Base-by-base conservation (phyloP, 2,888 invertebrate genomes). In the Nomada fabriciana region DNA sequence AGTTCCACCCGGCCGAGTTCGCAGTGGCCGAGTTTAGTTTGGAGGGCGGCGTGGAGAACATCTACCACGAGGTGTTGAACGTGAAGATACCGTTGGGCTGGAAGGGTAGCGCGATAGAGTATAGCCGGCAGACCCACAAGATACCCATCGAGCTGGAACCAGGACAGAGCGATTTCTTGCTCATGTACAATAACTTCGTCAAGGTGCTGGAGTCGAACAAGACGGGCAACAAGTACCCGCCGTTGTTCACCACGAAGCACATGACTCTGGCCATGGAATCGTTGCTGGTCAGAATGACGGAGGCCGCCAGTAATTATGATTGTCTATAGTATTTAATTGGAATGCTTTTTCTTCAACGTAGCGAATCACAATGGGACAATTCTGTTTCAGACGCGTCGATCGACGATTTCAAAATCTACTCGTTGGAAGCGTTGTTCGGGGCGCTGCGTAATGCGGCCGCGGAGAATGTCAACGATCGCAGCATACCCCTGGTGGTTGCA, bases 1-100 rank as follows among this genome's bases (percentile, higher is more conserved):
- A 86, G 20, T 95, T 94, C 86, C 91, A 93, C 20, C 95, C 95
- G 0, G 95, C 95, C 0, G 95, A 95, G 90, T 92, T 95, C 59
- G 94, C 95, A 0, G 82, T 95, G 0, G 92, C 93, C 18, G 92
- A 94, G 83, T 95, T 94, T 86, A 94, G 94, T 0, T 82, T 95
- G 0, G 86, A 92, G 60, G 85, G 94, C 2, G 95, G 95, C 0
- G 89, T 94, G 0, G 88, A 82, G 9, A 83, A 90, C 5, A 67
- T 88, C 5, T 92, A 89, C 57, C 94, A 94, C 60, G 89, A 93
- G 1, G 92, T 95, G 10, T 89, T 95, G 0, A 93, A 94, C 88
- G 92, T 87, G 73, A 89, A 81, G 80, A 92, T 94, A 36, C 93
- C 92, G 29, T 71, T 93, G 68, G 95, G 95, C 0, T 95, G 94